A percentile compares a stretch with the other conserved stretches of the same genome.
Conservation (phyloP, 2,797 vertebrate species). For the Octomys mimax region DNA sequence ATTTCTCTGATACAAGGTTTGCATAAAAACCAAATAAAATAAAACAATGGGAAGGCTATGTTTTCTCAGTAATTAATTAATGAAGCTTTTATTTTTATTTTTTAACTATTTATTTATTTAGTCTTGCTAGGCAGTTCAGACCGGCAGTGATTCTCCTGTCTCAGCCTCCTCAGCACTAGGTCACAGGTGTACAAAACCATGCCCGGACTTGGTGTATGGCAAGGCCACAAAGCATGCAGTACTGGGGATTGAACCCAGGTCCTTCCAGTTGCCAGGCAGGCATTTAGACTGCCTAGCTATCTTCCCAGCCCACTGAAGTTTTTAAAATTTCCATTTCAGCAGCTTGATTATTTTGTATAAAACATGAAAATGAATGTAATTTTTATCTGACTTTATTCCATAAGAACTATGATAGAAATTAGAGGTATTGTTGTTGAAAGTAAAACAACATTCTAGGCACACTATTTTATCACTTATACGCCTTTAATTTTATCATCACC, state of each 20-base stretch:
- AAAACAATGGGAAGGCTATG: not conserved
- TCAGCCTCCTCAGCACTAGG: no score
- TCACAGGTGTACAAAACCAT: no score
- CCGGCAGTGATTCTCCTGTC: no score
- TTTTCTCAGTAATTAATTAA: not conserved
- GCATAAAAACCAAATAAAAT: not conserved
- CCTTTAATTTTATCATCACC: not conserved
- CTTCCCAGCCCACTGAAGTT: not conserved
- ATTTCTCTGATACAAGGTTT: not conserved
- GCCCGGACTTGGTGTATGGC: no score
- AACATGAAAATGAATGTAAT: not conserved
- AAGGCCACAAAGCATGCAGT: no score
- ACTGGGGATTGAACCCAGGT: no score
- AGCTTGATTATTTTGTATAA: slow-evolving; percentile 14
- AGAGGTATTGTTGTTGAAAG: slow-evolving; percentile 5
- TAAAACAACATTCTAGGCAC: not conserved
- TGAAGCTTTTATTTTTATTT: no score
- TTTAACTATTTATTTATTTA: no score
- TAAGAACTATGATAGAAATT: slow-evolving; percentile 12
- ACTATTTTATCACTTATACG: not conserved
- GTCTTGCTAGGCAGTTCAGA: no score
- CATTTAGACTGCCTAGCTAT: no score
- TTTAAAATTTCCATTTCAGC: not conserved
- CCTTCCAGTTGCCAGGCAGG: no score
- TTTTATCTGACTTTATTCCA: not conserved